phyloP scores from a whole-genome alignment of 2,113 vertebrate species.

The Diadophis punctatus region DNA sequence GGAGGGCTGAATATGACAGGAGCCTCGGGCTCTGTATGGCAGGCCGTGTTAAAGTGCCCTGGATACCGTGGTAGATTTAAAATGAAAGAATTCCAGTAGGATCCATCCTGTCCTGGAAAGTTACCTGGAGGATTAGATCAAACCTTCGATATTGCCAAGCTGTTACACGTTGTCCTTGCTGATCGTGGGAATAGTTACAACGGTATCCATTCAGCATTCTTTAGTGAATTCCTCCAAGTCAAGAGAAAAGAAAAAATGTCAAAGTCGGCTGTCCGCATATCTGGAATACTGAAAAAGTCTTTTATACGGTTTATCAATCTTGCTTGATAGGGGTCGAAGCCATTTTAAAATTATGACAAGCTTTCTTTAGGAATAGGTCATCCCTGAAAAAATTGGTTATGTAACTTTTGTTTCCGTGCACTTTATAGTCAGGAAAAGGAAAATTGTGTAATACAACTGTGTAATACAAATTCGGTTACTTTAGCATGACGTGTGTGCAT shows the following conservation, averaged over 20 bases:
- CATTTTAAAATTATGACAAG: conserved; percentile 3
- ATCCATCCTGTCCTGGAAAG: conserved; percentile 26
- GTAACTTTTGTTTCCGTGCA: conserved; percentile 54
- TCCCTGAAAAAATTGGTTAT: conserved; percentile 54
- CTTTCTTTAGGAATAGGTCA: conserved; percentile 38
- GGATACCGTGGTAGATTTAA: neutral
- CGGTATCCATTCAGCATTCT: conserved; percentile 6
- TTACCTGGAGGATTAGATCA: conserved; percentile 25
- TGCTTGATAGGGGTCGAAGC: neutral
- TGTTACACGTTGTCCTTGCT: neutral
- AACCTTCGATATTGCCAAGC: neutral
- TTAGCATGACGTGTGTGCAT: neutral
- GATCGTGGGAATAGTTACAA: neutral
- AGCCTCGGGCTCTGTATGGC: neutral
- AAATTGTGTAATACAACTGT: neutral
- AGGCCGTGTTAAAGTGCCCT: neutral
- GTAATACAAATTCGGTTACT: neutral
- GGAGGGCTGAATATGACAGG: conserved; percentile 48
- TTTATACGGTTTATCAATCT: neutral
- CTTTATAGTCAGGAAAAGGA: conserved; percentile 39
- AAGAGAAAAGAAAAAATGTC: neutral
- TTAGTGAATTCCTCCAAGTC: neutral
- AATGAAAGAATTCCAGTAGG: neutral
- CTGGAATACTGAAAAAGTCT: neutral
- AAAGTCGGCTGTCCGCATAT: neutral